Base-by-base conservation (phyloP, 2,888 invertebrate species). In the Caradrina clavipalpis region DNA sequence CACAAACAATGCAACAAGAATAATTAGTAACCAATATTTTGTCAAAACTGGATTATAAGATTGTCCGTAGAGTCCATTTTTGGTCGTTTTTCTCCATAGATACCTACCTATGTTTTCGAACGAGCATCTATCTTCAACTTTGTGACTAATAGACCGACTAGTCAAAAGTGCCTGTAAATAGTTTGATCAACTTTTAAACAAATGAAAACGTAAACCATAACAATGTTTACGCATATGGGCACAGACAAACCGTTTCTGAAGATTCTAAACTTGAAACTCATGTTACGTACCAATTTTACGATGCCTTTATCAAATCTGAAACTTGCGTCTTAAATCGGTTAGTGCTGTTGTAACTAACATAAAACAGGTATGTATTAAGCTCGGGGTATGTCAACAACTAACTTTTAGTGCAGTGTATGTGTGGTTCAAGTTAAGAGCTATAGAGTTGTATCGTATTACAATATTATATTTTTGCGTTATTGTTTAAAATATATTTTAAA, bases 331-430 rank as follows among this genome's bases (percentile, higher is more conserved):
- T 82, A 73, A 71, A 79, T 68, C 69, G 68, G 69, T 69, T 69
- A 66, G 58, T 57, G 51, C 49, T 54, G 50, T 47, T 55, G 22
- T 55, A 65, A 65, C 55, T 57, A 13, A 77, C 69, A 81, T 81
- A 75, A 83, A 78, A 71, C 75, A 64, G 69, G 66, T 66, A 76
- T 50, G 61, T 70, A 76, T 87, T 86, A 87, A 87, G 83, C 83
- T 80, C 74, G 65, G 73, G 73, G 80, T 81, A 80, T 86, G 88
- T 90, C 89, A 88, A 88, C 88, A 86, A 84, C 82, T 83, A 88
- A 89, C 83, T 90, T 88, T 88, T 83, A 84, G 81, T 82, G 84
- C 83, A 79, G 58, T 65, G 8, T 54, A 55, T 39, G 61, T 67
- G 6, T n/a, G 76, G 65, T 35, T 0, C 26, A 79, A 80, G 78